Evolutionary conservation across 2,888 invertebrate genomes (phyloP).

Genomic region (Andrena haemorrhoa): DNA sequence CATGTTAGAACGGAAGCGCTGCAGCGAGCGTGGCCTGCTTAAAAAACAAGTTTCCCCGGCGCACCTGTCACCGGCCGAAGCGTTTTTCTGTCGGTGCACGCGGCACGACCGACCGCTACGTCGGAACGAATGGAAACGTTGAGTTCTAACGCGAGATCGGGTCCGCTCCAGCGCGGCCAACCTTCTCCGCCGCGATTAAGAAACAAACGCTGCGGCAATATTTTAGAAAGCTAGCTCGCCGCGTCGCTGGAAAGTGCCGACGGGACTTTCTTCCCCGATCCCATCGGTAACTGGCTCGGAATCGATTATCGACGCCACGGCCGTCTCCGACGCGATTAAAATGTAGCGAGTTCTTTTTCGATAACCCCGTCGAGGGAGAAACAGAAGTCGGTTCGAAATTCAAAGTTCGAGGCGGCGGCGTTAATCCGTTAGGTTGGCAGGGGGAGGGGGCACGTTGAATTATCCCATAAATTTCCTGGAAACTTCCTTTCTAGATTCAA

Average conservation of each 20-base stretch:
- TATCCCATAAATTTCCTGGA: neutral
- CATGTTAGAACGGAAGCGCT: neutral
- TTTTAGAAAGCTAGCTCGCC: constrained; percentile 46
- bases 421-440: neutral
- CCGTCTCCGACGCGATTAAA: neutral
- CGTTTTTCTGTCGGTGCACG: constrained; percentile 44
- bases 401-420: neutral
- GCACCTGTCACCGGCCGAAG: constrained; percentile 50
- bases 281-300: neutral
- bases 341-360: neutral
- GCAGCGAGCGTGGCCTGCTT: constrained; percentile 5
- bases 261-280: constrained; percentile 43
- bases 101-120: constrained; percentile 29
- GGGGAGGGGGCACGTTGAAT: fast-evolving
- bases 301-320: constrained; percentile 41
- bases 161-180: neutral
- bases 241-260: constrained; percentile 1
- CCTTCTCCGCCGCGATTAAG: constrained; percentile 24
- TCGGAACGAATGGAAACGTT: constrained; percentile 13
- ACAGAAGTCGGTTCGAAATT: neutral
- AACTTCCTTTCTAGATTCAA: neutral
- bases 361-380: neutral
- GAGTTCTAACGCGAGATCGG: constrained; percentile 28
- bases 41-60: constrained; percentile 37
- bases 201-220: constrained; percentile 14